These are phyloP conservation scores for Troilus luridus DNA, from an alignment of 2,888 invertebrate genomes.

Conservation along the genomic window DNA sequence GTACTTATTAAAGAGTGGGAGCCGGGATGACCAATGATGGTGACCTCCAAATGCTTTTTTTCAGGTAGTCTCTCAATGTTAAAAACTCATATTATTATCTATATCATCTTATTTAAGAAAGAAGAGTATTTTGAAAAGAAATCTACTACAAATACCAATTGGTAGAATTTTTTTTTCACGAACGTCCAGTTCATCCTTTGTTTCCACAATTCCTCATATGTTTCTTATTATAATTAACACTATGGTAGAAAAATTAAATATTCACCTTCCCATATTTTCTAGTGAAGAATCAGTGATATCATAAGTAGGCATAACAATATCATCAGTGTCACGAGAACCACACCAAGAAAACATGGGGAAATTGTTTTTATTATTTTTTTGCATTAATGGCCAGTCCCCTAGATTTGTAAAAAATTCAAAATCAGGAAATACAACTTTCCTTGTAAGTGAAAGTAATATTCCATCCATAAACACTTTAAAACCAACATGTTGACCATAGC, in stretches of 20 bases:
- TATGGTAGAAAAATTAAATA: background rate
- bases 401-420: constrained; percentile 92
- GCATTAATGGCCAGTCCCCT: constrained; percentile 94
- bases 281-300: constrained; percentile 93
- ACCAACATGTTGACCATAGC: constrained; percentile 94
- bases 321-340: constrained; percentile 86
- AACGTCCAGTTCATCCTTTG: no score
- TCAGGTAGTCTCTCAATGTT: no score
- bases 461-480: constrained; percentile 97
- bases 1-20: no score
- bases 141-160: no score
- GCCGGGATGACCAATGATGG: no score
- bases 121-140: no score
- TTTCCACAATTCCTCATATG: no score
- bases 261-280: constrained; percentile 92
- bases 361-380: constrained; percentile 71
- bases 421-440: constrained; percentile 88
- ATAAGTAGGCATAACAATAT: constrained; percentile 96
- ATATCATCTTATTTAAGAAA: no score
- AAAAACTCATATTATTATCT: no score
- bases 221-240: no score
- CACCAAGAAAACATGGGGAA: constrained; percentile 97
- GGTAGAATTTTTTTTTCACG: no score
- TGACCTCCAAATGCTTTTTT: no score
- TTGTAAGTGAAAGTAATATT: constrained; percentile 83